Percentiles rank a stretch among this genome's conserved stretches.
Evolutionary conservation across 2,113 vertebrate species (phyloP).

Genomic region (Syngnathoides biaculeatus): DNA sequence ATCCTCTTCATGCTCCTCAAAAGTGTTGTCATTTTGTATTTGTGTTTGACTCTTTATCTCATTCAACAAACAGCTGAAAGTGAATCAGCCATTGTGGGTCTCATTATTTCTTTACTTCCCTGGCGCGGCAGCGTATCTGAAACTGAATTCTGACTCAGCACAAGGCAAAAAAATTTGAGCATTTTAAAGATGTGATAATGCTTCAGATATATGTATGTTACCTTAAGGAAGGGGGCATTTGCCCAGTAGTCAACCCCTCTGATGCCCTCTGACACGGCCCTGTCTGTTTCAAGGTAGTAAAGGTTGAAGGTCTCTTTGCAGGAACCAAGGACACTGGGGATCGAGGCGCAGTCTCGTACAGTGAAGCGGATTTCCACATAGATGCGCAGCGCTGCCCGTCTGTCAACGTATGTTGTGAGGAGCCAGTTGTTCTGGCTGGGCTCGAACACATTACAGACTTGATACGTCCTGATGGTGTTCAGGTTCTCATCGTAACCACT

Average conservation of each 20-base stretch:
- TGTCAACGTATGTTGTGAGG: constrained; percentile 91
- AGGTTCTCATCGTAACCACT: constrained; percentile 96
- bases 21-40: too few relatives aligned
- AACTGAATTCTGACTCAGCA: too few relatives aligned
- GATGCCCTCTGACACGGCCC: constrained; percentile 80
- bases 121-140: too few relatives aligned
- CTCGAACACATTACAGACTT: constrained; percentile 98
- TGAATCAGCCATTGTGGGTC: too few relatives aligned
- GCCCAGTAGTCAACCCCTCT: constrained; percentile 91
- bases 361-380: constrained; percentile 98
- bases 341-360: constrained; percentile 95
- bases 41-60: too few relatives aligned
- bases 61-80: too few relatives aligned
- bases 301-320: constrained; percentile 99
- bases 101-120: too few relatives aligned
- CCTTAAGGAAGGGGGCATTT: constrained; percentile 92
- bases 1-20: too few relatives aligned
- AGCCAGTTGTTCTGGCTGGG: constrained; percentile 99
- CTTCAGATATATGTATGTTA: constrained; percentile 49
- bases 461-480: constrained; percentile 95
- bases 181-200: background rate
- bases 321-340: constrained; percentile 92
- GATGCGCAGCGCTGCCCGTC: constrained; percentile 88
- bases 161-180: background rate
- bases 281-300: constrained; percentile 95